phyloP scores from a whole-genome alignment of 1,140 invertebrate species.

The Rhyacophila brunnea region DNA sequence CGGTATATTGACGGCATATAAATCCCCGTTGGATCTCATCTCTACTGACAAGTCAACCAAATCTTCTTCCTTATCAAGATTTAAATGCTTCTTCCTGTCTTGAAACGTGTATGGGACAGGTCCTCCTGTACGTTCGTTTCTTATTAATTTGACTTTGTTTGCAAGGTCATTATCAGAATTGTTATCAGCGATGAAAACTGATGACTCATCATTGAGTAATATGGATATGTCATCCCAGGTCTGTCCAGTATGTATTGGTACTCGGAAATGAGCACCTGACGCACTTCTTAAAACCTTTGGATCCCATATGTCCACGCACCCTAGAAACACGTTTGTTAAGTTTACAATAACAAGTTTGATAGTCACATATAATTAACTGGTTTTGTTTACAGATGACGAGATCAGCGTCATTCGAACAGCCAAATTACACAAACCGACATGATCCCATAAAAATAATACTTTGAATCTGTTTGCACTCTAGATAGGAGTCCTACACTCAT shows the following conservation, averaged over 20 bases:
- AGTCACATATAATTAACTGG: no score
- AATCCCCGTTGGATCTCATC: constrained; percentile 3
- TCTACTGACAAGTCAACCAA: not conserved
- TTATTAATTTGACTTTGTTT: constrained; percentile 14
- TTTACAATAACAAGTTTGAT: no score
- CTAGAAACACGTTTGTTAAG: constrained; percentile 50
- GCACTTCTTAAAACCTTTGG: constrained; percentile 80
- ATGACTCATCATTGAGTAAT: constrained; percentile 52
- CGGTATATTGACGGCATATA: constrained; percentile 45
- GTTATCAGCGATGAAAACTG: constrained; percentile 73
- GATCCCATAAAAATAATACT: no score
- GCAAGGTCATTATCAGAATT: constrained; percentile 40
- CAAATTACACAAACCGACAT: no score
- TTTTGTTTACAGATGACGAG: no score
- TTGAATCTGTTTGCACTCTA: no score
- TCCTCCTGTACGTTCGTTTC: not conserved
- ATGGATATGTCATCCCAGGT: constrained; percentile 64
- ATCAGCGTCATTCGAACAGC: no score
- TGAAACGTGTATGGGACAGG: no score
- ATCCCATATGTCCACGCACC: constrained; percentile 88
- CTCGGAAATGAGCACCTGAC: constrained; percentile 79
- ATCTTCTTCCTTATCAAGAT: not conserved
- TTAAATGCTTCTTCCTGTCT: not conserved
- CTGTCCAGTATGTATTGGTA: constrained; percentile 64
- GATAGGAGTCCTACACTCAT: no score